Evolutionary conservation across 2,888 invertebrate species (phyloP), one percentile per base, ranked within the genome.

Genomic region (Caenorhabditis imperialis): DNA sequence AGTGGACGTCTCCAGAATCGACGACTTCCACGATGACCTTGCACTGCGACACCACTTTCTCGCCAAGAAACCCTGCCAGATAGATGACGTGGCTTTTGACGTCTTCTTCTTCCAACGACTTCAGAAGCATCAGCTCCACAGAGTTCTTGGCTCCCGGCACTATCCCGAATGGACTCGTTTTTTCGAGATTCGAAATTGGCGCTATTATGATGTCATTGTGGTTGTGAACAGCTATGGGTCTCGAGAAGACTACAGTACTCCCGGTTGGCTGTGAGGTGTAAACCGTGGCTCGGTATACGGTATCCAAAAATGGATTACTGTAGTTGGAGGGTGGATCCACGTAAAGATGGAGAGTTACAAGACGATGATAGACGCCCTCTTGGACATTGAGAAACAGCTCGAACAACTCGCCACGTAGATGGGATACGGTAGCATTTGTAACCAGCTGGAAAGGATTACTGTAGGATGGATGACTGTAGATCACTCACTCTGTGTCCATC

Each of bases 361-460:
- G 45, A 14, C 72, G 72, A 22, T 72, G 58, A 22, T 54, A 60
- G 10, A 16, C 42, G 8, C 35, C 42, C 33, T 63, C 55, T 60
- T 72, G 51, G 2, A 65, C 44, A n/a, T 51, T 63, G 18, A 72
- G 40, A 18, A 65, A 72, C 0, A 72, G 48, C 20, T 72, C 72
- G 37, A 72, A 53, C 20, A 72, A 50, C 44, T 72, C 72, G 14
- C 72, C 72, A 25, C 57, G 63, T 20, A 72, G 51, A 8, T 55
- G 40, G 1, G 30, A 12, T 2, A 72, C 45, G 0, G 58, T 42
- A 3, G 53, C 12, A 25, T 72, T 72, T 33, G 72, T 63, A 3
- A 72, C 44, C 62, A 57, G 55, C 10, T 55, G 12, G 48, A 38
- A 27, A 42, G 10, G 2, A 51, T 16, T 10, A n/a, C 22, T 50